Percentiles rank a stretch among this genome's conserved stretches.
phyloP scores from a whole-genome alignment of 2,113 vertebrate species.

The Siniperca knerii region DNA sequence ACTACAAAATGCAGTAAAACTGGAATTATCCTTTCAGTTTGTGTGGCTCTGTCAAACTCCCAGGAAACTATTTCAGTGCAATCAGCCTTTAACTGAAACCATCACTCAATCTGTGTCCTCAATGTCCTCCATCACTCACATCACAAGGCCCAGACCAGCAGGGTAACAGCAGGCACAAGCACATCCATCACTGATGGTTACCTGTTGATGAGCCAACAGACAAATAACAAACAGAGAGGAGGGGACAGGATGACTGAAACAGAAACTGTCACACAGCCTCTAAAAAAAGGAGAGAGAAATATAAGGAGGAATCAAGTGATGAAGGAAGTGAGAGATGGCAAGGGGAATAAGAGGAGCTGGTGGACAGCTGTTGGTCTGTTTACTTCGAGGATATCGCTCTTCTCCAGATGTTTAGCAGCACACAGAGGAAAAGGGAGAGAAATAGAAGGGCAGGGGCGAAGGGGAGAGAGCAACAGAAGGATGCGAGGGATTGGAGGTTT shows the following conservation, averaged over 20 bases:
- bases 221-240: slow-evolving; percentile 28
- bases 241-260: slow-evolving; percentile 36
- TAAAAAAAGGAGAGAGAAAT: slow-evolving; percentile 33
- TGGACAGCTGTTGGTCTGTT: slow-evolving; percentile 82
- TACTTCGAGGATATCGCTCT: slow-evolving; percentile 74
- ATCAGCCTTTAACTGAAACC: not conserved
- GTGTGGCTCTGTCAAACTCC: not conserved
- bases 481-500: slow-evolving; percentile 46
- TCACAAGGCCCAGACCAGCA: slow-evolving; percentile 25
- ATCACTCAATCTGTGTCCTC: slow-evolving; percentile 34
- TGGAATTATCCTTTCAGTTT: not conserved
- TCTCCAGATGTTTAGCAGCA: slow-evolving; percentile 83
- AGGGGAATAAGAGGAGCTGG: slow-evolving; percentile 47
- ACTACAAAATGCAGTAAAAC: not conserved
- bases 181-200: slow-evolving; percentile 51
- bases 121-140: slow-evolving; percentile 32
- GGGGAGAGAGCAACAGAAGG: slow-evolving; percentile 37
- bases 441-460: slow-evolving; percentile 44
- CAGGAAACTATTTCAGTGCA: not conserved
- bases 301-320: slow-evolving; percentile 59
- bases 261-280: slow-evolving; percentile 16
- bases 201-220: slow-evolving; percentile 48
- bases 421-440: slow-evolving; percentile 63
- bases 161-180: slow-evolving; percentile 7
- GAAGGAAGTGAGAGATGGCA: slow-evolving; percentile 49